These are phyloP conservation scores for Tragulus kanchil DNA, from an alignment of 2,113 vertebrate species.

Conservation along the genomic window DNA sequence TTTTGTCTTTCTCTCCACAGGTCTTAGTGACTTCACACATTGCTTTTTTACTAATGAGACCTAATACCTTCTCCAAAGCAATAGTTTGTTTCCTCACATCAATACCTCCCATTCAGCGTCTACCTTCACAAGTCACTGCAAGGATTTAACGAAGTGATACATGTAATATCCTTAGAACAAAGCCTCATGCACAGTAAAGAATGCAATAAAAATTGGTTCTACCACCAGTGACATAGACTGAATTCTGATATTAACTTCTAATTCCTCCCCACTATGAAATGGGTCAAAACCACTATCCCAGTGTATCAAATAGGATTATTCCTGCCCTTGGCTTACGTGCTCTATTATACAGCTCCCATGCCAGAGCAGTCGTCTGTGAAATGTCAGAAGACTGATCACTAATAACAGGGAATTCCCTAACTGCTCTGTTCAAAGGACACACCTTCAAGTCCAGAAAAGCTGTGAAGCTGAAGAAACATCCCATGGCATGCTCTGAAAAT, in stretches of 20 bases:
- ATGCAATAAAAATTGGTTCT: too few relatives aligned
- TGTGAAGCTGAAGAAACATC: background rate
- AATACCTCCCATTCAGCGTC: background rate
- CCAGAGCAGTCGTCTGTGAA: background rate
- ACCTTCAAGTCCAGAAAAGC: background rate
- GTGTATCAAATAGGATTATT: background rate
- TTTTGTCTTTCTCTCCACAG: slow-evolving; percentile 22
- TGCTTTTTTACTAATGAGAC: slow-evolving; percentile 28
- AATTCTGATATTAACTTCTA: background rate
- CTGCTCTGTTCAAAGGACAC: background rate
- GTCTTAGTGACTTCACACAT: background rate
- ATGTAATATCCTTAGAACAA: background rate
- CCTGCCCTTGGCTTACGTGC: background rate
- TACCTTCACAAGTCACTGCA: background rate
- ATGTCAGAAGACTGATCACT: background rate
- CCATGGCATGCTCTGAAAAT: accelerated
- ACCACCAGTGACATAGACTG: too few relatives aligned
- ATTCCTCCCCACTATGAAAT: background rate
- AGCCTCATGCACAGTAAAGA: background rate
- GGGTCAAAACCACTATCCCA: background rate
- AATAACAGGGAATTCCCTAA: background rate
- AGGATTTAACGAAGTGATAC: slow-evolving; percentile 2
- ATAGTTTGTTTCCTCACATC: background rate
- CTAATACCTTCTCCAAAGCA: slow-evolving; percentile 12
- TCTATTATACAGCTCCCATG: background rate